A percentile compares a stretch with the other conserved stretches of the same genome.
These are phyloP conservation scores for Microctonus brassicae DNA, from an alignment of 2,888 invertebrate genomes.

Conservation along the genomic window DNA sequence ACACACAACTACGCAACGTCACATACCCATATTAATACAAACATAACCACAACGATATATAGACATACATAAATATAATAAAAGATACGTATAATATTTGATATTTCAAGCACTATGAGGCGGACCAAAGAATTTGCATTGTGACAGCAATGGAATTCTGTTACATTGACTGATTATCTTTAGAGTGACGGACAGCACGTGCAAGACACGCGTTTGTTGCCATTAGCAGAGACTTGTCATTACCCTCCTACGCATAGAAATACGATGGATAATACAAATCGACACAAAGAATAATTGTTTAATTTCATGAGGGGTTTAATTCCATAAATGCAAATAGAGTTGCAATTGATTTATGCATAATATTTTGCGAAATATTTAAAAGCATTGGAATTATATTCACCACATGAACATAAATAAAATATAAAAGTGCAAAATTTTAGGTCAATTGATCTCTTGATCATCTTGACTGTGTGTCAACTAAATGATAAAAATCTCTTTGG, in stretches of 20 bases:
- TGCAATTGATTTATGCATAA: neutral
- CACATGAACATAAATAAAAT: too few relatives aligned
- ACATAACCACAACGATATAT: too few relatives aligned
- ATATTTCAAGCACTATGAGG: constrained; percentile 24
- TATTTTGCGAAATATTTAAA: too few relatives aligned
- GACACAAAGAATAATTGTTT: neutral
- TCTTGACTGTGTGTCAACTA: neutral
- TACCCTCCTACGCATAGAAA: constrained; percentile 59
- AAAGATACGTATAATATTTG: neutral
- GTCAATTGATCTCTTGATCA: constrained; percentile 1
- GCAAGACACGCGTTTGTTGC: constrained; percentile 43
- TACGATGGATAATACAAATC: neutral
- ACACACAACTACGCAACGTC: too few relatives aligned
- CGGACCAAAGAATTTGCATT: constrained; percentile 44
- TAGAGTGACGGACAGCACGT: constrained; percentile 46
- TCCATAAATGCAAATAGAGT: too few relatives aligned
- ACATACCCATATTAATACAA: too few relatives aligned
- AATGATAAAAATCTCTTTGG: constrained; percentile 15
- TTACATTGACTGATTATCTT: constrained; percentile 45
- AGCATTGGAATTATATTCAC: too few relatives aligned
- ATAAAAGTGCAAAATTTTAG: neutral
- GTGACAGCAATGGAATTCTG: constrained; percentile 35
- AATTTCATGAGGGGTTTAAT: neutral
- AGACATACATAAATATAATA: too few relatives aligned
- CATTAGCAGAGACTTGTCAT: constrained; percentile 57